Evolutionary conservation across 2,888 invertebrate species (phyloP).

Genomic region (Phlogophora meticulosa): DNA sequence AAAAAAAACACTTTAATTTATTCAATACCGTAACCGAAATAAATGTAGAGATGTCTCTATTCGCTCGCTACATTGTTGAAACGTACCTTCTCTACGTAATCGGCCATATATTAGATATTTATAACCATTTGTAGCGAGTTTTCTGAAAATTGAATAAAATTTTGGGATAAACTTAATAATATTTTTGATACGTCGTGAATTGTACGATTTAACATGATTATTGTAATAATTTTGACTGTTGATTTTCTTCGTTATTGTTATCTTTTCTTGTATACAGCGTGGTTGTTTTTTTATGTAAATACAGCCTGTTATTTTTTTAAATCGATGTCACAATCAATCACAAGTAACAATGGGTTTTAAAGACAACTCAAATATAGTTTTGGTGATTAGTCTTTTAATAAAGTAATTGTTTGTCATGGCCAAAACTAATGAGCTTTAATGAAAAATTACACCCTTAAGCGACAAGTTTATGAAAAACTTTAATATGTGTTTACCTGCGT

Average conservation of each 20-base stretch:
- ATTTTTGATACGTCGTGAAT: conserved; percentile 59
- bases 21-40: conserved; percentile 75
- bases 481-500: too few species aligned
- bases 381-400: background rate
- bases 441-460: too few species aligned
- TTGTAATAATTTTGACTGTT: conserved; percentile 46
- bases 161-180: conserved; percentile 65
- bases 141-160: conserved; percentile 77
- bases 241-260: conserved; percentile 45
- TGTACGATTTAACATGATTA: conserved; percentile 53
- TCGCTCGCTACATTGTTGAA: conserved; percentile 73
- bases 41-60: conserved; percentile 81
- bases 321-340: too few species aligned
- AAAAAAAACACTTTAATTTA: conserved; percentile 71
- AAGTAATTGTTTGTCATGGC: too few species aligned
- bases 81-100: conserved; percentile 69
- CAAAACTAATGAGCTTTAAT: too few species aligned
- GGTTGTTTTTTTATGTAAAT: background rate
- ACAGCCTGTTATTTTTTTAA: background rate
- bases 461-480: too few species aligned
- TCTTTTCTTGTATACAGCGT: conserved; percentile 1
- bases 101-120: conserved; percentile 76
- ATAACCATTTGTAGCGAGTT: conserved; percentile 66
- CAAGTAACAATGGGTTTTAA: too few species aligned
- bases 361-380: too few species aligned